These are phyloP conservation scores for Pica pica DNA, from an alignment of 2,113 vertebrate species.

Conservation along the genomic window DNA sequence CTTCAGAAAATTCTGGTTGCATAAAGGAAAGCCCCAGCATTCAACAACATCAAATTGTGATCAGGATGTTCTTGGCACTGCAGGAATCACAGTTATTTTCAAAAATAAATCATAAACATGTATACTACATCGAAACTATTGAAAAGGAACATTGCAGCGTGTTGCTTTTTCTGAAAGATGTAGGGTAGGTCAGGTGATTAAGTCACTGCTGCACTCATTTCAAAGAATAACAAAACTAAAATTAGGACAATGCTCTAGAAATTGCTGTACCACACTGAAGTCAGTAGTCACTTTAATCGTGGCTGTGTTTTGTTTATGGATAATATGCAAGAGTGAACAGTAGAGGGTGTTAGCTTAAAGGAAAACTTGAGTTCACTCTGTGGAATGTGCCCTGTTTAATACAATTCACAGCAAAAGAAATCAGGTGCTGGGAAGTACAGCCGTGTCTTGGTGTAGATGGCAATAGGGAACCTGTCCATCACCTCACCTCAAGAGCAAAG, in stretches of 20 bases:
- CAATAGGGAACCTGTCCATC: neutral
- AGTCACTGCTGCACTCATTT: neutral
- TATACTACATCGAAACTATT: neutral
- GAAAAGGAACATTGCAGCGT: neutral
- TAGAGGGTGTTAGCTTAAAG: slow-evolving; percentile 48
- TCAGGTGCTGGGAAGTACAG: neutral
- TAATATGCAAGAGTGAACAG: slow-evolving; percentile 13
- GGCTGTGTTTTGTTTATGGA: neutral
- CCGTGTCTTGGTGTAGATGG: neutral
- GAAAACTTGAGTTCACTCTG: neutral
- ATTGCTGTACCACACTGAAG: neutral
- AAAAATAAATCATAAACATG: neutral
- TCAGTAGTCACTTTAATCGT: neutral
- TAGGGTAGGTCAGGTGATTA: neutral
- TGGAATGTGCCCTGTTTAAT: neutral
- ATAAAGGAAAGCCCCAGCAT: neutral
- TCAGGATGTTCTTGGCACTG: neutral
- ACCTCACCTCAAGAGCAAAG: neutral
- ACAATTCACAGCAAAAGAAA: neutral
- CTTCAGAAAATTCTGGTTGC: neutral
- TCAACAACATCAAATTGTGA: neutral
- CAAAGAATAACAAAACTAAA: neutral
- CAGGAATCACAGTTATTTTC: neutral
- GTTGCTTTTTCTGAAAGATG: neutral
- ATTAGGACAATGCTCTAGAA: neutral